Percentiles rank a stretch among this genome's conserved stretches.
These are phyloP conservation scores for Diphyllodes magnificus DNA, from an alignment of 2,113 vertebrate species.

Conservation along the genomic window DNA sequence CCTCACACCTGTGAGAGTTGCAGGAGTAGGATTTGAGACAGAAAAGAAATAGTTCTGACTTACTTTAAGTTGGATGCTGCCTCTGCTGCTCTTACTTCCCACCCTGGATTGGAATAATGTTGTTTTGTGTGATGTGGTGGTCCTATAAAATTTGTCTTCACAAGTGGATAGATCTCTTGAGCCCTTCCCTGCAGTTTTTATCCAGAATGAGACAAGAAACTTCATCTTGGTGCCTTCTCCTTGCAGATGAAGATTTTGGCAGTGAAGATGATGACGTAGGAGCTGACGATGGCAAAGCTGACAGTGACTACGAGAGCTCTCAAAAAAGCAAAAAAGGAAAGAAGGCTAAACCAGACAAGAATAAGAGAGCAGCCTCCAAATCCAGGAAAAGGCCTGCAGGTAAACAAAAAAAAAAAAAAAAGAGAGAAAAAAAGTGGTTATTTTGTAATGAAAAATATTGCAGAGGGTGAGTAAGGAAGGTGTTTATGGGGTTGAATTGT, in stretches of 20 bases:
- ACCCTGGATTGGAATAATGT: neutral
- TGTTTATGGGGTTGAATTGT: neutral
- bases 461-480: neutral
- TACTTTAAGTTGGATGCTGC: neutral
- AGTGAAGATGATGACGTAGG: slow-evolving; percentile 79
- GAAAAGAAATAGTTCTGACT: neutral
- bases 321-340: slow-evolving; percentile 85
- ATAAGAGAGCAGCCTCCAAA: slow-evolving; percentile 78
- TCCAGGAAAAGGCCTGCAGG: slow-evolving; percentile 83
- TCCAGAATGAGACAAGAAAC: neutral
- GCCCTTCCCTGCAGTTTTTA: neutral
- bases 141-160: neutral
- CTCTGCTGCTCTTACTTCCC: neutral
- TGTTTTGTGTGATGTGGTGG: neutral
- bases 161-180: neutral
- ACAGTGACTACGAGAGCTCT: slow-evolving; percentile 84
- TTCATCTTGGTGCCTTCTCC: neutral
- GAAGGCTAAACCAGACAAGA: slow-evolving; percentile 81
- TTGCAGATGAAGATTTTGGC: slow-evolving; percentile 81
- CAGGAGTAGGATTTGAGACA: neutral
- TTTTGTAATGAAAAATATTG: neutral
- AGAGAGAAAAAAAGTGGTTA: rapidly evolving
- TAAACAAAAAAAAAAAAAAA: neutral
- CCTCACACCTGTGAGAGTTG: neutral
- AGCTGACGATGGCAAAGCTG: slow-evolving; percentile 79